Evolutionary conservation across 2,113 vertebrate species (phyloP).

Genomic region (Pycnonotus jocosus): DNA sequence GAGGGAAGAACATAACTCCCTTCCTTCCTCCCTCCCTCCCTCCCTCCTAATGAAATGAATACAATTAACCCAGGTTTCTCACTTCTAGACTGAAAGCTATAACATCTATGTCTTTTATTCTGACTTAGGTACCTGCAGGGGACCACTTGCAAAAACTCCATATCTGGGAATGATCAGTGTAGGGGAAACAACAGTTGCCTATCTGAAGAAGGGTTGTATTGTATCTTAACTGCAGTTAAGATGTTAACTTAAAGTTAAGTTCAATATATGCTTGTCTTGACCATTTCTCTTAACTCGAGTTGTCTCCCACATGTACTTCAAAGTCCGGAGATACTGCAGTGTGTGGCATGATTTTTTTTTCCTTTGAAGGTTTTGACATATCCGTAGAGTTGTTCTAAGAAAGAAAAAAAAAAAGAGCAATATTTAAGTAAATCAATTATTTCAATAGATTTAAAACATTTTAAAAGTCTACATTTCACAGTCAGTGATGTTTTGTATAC

Average conservation of each 20-base stretch:
- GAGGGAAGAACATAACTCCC: neutral
- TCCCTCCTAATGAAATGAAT: neutral
- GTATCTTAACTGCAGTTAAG: neutral
- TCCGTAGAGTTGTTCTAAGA: neutral
- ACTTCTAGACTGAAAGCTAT: neutral
- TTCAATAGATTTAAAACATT: neutral
- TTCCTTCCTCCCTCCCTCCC: neutral
- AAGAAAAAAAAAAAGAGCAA: neutral
- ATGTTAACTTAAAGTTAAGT: neutral
- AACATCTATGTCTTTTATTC: neutral
- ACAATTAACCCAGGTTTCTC: neutral
- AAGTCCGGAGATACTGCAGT: neutral
- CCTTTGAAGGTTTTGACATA: neutral
- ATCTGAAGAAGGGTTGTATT: neutral
- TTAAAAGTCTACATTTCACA: neutral
- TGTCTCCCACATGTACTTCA: neutral
- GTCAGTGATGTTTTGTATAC: neutral
- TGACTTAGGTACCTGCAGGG: neutral
- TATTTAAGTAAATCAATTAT: neutral
- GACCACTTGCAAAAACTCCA: neutral
- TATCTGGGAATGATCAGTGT: neutral
- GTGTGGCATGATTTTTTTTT: neutral
- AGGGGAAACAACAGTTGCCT: neutral
- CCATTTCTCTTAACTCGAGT: neutral
- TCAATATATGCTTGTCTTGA: neutral